Base-by-base conservation (phyloP, 2,797 vertebrate species). In the Champsocephalus gunnari region DNA sequence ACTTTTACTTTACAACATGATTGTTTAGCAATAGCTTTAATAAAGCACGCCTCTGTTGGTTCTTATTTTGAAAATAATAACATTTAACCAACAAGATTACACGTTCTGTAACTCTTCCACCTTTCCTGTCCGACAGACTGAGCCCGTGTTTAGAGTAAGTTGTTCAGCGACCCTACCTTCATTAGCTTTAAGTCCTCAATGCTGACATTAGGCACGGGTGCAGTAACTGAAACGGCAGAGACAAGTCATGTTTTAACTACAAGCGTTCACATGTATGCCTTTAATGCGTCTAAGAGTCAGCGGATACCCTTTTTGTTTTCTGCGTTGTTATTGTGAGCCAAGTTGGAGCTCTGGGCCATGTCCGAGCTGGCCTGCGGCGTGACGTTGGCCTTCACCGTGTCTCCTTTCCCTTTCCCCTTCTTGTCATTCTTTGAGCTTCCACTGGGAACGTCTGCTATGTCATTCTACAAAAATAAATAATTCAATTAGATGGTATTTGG, bases 171-270 rank as follows among this genome's bases (percentile, higher is more conserved):
- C 87, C 89, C 89, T n/a, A 98, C 98, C 96, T 99, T 99, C 97
- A 99, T 99, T 88, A 97, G 98, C 88, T 99, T 99, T 80, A 99
- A 92, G 86, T 99, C 98, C 77, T 99, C 98, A 88, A 99, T 97
- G 90, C 96, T 99, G 81, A 99, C 96, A 89, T 96, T 97, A 92
- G 98, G 96, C 89, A 98, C 89, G 1, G 94, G 77, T 19, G 86
- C 82, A 43, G 92, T 92, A 91, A 97, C 97, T 99, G 84, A 75
- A 93, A 92, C 32, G 7, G 51, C 45, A 66, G 48, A 73, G 16
- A 45, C 41, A 70, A 66, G 43, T 32, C 2, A 54, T 21, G 9
- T 32, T 50, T 38, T 6, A 53, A 16, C 32, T 38, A 49, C 48
- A 2, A 47, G 4, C 43, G 3, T 10, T 1, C 13, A 34, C 2